Evolutionary conservation across 2,888 invertebrate species (phyloP), one percentile per base, ranked within the genome.

Genomic region (Agrotis clavis): DNA sequence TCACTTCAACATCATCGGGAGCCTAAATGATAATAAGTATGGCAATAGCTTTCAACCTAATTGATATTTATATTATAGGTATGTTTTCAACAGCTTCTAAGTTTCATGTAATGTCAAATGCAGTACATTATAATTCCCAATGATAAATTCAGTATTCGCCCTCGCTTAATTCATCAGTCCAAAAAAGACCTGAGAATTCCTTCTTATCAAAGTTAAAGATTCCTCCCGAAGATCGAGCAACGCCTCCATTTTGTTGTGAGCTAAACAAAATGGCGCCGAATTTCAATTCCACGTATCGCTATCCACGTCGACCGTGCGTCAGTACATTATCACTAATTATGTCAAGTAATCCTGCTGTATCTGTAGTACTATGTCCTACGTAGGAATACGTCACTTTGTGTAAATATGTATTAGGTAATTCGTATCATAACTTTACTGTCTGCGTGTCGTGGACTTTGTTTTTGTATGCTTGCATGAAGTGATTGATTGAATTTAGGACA

Each of bases 361-460:
- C 64, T 65, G 50, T 67, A 63, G 65, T 69, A 45, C 57, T 77
- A 77, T 77, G 56, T 70, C 62, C 57, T 77, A 77, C 82, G 56
- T 70, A 65, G 18, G 14, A 3, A 9, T 9, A 47, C 78, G 77
- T 70, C 82, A 82, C 16, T 13, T 53, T 35, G 13, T 82, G 61
- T 53, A 77, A 53, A 56, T 77, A 61, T 77, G 60, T 77, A 61
- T 77, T 78, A 82, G 61, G 60, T 82, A 78, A 81, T 21, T 2
- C 35, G 35, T 72, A 71, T 64, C 53, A 18, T 60, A 57, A 48
- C 18, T 2, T 67, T 19, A 14, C 13, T 30, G 41, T 25, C 11
- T 45, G 16, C 18, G 41, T 80, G 75, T 74, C 65, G 75, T 62
- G 47, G 80, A 80, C 65, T 9, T 51, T 51, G 51, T 7, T 56